phyloP scores from a whole-genome alignment of 2,797 vertebrate genomes.

The Rhodeus uyekii region DNA sequence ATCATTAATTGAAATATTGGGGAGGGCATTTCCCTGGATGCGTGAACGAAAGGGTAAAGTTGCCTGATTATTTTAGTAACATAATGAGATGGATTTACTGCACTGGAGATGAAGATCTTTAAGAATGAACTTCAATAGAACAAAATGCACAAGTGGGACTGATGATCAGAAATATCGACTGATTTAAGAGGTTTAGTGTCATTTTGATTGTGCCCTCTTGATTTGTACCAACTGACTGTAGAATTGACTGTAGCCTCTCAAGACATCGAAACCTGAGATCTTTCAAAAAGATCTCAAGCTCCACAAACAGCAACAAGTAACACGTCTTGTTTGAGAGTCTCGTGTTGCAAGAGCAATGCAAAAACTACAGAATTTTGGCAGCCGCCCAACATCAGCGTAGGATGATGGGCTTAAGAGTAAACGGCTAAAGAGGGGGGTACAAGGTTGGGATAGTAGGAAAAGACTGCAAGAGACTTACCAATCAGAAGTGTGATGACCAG shows the following conservation, averaged over 20 bases:
- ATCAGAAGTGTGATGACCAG: constrained; percentile 72
- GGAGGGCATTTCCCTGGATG: too few species aligned
- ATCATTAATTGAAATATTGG: too few species aligned
- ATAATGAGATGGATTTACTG: neutral
- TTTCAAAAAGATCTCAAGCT: constrained; percentile 37
- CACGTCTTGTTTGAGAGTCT: neutral
- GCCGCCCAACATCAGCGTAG: constrained; percentile 18
- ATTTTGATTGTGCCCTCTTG: neutral
- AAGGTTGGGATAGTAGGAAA: constrained; percentile 35
- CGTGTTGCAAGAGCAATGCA: constrained; percentile 48
- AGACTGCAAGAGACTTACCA: constrained; percentile 68
- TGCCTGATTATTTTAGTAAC: neutral
- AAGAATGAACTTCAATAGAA: neutral
- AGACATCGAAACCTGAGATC: constrained; percentile 34
- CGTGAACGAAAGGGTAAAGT: neutral
- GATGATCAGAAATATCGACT: neutral
- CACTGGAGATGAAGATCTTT: neutral
- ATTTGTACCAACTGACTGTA: too few species aligned
- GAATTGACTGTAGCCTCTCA: neutral
- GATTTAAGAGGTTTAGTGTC: neutral
- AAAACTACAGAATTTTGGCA: constrained; percentile 45
- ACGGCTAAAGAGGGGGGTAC: constrained; percentile 1
- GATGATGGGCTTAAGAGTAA: constrained; percentile 37
- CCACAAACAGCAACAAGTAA: constrained; percentile 53
- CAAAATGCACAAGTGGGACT: neutral